Evolutionary conservation across 1,140 invertebrate genomes (phyloP).

Genomic region (Drosophila sp.): DNA sequence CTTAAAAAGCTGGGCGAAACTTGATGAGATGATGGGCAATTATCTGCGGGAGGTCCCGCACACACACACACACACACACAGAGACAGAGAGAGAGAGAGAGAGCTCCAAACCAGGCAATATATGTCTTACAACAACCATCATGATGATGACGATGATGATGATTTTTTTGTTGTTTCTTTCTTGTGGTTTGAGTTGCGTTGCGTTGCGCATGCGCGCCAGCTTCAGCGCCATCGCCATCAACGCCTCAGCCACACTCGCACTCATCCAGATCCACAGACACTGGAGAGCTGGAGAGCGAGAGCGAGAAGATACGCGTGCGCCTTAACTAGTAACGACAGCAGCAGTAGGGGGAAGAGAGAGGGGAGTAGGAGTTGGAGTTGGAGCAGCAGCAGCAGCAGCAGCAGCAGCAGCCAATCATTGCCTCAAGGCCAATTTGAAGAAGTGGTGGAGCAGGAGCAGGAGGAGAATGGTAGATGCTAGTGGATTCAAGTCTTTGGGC

Average conservation of each 20-base stretch:
- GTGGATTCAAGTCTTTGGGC: conserved; percentile 29
- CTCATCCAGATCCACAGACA: background rate
- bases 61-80: conserved; percentile 50
- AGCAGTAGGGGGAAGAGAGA: conserved; percentile 14
- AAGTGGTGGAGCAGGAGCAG: background rate
- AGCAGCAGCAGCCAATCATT: conserved; percentile 71
- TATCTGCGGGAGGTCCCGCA: conserved; percentile 79
- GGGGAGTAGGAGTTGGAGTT: background rate
- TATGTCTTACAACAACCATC: conserved; percentile 76
- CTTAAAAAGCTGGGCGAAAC: conserved; percentile 81
- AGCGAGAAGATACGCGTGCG: conserved; percentile 51
- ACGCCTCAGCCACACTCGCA: conserved; percentile 84
- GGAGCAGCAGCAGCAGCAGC: conserved; percentile 30
- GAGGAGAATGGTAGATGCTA: too few relatives aligned
- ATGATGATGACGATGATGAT: conserved; percentile 58
- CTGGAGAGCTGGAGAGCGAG: conserved; percentile 9
- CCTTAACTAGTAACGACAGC: conserved; percentile 55
- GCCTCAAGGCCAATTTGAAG: conserved; percentile 75
- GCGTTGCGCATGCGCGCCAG: conserved; percentile 81
- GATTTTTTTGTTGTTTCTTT: conserved; percentile 48
- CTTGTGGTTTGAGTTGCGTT: conserved; percentile 31
- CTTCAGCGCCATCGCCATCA: conserved; percentile 84
- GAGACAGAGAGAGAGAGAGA: conserved; percentile 37
- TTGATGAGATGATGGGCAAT: conserved; percentile 83
- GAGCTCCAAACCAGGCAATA: conserved; percentile 31